These are phyloP conservation scores for Formica aserva DNA, from an alignment of 2,888 invertebrate genomes.

Conservation along the genomic window DNA sequence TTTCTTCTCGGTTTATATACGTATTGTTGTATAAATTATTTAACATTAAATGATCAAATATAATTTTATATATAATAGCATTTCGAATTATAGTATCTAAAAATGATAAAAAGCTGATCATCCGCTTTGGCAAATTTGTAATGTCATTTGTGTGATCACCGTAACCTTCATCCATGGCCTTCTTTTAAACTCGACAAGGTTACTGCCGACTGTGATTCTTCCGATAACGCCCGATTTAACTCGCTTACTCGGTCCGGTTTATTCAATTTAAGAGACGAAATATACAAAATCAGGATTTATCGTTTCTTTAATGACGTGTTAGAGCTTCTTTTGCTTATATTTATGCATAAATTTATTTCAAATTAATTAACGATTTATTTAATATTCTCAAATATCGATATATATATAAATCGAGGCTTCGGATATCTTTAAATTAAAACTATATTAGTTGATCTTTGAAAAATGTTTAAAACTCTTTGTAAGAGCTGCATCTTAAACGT, in stretches of 20 bases:
- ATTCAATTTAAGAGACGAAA: background rate
- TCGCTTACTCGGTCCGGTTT: background rate
- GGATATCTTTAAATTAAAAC: background rate
- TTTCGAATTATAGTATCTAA: background rate
- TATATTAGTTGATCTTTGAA: background rate
- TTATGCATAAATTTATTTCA: conserved; percentile 4
- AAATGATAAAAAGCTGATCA: background rate
- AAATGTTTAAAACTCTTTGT: background rate
- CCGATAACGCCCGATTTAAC: background rate
- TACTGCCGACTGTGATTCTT: conserved; percentile 7
- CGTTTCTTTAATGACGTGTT: background rate
- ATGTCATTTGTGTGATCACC: conserved; percentile 31
- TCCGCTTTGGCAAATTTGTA: conserved; percentile 22
- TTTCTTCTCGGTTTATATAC: background rate
- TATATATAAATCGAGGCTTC: background rate
- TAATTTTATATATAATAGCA: background rate
- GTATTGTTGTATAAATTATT: conserved; percentile 22
- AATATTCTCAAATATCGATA: background rate
- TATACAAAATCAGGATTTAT: background rate
- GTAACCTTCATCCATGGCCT: conserved; percentile 36
- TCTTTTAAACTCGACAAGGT: conserved; percentile 32
- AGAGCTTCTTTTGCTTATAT: background rate
- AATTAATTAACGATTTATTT: background rate
- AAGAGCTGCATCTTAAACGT: background rate
- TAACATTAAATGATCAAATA: conserved; percentile 7